Conservation (phyloP, 2,797 vertebrate species). For the Pterois miles region DNA sequence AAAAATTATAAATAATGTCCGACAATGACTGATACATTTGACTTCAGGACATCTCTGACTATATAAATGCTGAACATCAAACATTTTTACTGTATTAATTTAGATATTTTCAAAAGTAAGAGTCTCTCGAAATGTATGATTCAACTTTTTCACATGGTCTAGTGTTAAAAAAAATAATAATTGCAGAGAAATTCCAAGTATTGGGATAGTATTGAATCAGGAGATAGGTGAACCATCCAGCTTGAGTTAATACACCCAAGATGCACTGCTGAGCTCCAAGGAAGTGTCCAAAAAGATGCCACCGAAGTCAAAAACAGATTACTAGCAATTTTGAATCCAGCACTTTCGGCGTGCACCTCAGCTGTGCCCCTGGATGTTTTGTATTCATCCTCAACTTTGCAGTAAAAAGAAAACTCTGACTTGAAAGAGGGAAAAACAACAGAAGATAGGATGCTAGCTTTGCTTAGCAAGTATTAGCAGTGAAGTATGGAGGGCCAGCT, state of each 20-base stretch:
- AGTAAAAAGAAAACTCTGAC: constrained; percentile 31
- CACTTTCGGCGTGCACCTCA: constrained; percentile 7
- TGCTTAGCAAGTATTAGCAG: constrained; percentile 52
- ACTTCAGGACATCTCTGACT: too few species aligned
- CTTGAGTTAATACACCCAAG: background rate
- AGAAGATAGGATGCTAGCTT: constrained; percentile 49
- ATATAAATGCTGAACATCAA: too few species aligned
- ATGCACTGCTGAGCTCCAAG: background rate
- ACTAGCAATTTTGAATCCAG: constrained; percentile 1
- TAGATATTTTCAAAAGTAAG: too few species aligned
- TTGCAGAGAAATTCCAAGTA: too few species aligned
- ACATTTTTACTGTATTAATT: too few species aligned
- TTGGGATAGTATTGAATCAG: too few species aligned
- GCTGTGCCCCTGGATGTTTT: constrained; percentile 18
- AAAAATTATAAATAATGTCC: too few species aligned
- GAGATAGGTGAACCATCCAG: too few species aligned
- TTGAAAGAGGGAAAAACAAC: constrained; percentile 35
- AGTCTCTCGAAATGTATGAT: too few species aligned
- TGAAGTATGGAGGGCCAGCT: constrained; percentile 54
- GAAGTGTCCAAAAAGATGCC: background rate
- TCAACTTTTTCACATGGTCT: too few species aligned
- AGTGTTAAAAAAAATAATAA: too few species aligned
- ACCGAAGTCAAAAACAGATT: background rate
- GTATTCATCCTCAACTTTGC: constrained; percentile 20
- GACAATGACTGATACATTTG: too few species aligned